Base-by-base conservation (phyloP, 1,140 invertebrate species). In the Homalodisca vitripennis region DNA sequence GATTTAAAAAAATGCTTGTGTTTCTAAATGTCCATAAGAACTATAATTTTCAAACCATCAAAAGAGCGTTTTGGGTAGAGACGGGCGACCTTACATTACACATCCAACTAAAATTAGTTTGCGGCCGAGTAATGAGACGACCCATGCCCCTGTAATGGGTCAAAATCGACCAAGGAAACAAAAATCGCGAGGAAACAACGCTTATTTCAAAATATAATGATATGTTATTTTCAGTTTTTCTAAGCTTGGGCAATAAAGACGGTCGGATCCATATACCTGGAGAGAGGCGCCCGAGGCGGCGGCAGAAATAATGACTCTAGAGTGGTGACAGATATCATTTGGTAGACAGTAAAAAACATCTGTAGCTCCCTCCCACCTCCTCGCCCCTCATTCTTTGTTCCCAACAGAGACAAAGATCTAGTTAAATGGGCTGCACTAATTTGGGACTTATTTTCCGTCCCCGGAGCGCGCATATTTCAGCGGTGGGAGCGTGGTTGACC, bases 281-380 rank as follows among this genome's bases (percentile, higher is more conserved):
- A 2, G 10, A 17, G 34, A 41, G n/a, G 26, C 24, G 24, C 55
- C 27, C 14, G 2, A 13, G 24, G 55, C 55, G 48, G 55, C 14
- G 55, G 27, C 55, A 60, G 26, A 60, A 60, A 60, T 60, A 60
- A 60, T 24, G 55, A 60, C 55, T 60, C 26, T 30, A 13, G 27
- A 60, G 55, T 60, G 55, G 55, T 60, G 55, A 60, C 55, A 60
- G 55, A 60, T 60, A 60, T 60, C 55, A 60, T 60, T 60, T 41
- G 34, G 34, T 41, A 13, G 55, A 27, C 55, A 24, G 55, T 60
- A 60, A 60, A 60, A 60, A 60, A 60, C 55, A 60, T 60, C 55
- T 60, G 55, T 27, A 60, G 55, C 22, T 3, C 48, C 55, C 29
- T 26, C 27, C 55, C 34, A 6, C 34, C 27, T 30, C 55, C 55